Evolutionary conservation across 2,113 vertebrate genomes (phyloP).

Genomic region (Boulengeromyrus knoepffleri): DNA sequence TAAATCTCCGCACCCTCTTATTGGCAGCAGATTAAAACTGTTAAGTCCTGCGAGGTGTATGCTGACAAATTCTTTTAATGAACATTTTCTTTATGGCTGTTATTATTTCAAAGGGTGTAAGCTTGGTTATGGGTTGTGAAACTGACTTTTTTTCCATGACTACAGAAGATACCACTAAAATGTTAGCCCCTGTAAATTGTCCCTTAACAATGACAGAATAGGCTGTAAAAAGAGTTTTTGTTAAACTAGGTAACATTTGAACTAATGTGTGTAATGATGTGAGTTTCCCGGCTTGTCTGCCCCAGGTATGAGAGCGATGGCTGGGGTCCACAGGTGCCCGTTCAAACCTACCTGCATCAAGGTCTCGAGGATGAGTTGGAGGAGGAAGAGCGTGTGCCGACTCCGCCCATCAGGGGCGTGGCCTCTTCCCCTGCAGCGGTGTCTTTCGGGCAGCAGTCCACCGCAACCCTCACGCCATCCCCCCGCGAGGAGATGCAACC

Average conservation of each 20-base stretch:
- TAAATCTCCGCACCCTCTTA: slow-evolving; percentile 62
- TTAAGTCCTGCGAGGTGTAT: slow-evolving; percentile 61
- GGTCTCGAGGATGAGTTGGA: slow-evolving; percentile 97
- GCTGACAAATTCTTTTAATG: slow-evolving; percentile 68
- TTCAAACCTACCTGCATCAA: slow-evolving; percentile 95
- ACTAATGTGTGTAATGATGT: neutral
- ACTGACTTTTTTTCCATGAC: slow-evolving; percentile 8
- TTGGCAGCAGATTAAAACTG: slow-evolving; percentile 64
- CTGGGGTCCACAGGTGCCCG: slow-evolving; percentile 88
- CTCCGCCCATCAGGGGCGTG: slow-evolving; percentile 88
- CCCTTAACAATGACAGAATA: neutral
- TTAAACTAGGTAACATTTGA: neutral
- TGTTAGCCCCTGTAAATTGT: neutral
- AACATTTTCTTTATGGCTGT: slow-evolving; percentile 59
- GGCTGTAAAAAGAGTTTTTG: neutral
- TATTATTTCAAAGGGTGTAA: slow-evolving; percentile 58
- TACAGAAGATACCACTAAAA: neutral
- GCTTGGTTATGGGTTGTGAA: slow-evolving; percentile 42
- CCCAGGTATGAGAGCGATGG: slow-evolving; percentile 90
- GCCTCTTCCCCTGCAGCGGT: slow-evolving; percentile 93
- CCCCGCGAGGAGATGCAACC: slow-evolving; percentile 94
- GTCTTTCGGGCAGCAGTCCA: slow-evolving; percentile 95
- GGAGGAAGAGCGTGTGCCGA: slow-evolving; percentile 94
- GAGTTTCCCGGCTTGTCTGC: neutral
- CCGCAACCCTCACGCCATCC: slow-evolving; percentile 91